Conservation (phyloP, 2,113 vertebrate species). For the Phalacrocorax brasilianus region DNA sequence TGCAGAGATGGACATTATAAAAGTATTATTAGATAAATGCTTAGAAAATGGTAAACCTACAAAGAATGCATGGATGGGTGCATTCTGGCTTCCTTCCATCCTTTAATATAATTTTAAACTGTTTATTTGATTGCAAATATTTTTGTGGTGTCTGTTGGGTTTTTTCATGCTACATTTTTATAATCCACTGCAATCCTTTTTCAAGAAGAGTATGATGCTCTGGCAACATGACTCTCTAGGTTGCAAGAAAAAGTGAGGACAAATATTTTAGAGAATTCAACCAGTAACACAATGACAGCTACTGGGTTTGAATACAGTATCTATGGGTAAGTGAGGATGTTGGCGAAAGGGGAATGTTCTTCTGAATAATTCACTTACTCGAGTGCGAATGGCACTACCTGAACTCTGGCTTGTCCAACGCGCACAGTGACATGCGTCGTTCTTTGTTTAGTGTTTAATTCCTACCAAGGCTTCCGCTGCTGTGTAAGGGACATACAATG, state of each 20-base stretch:
- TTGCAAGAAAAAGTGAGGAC: neutral
- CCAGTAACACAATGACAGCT: neutral
- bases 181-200: neutral
- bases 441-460: neutral
- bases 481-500: neutral
- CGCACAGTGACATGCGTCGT: neutral
- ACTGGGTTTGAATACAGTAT: neutral
- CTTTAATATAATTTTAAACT: neutral
- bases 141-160: neutral
- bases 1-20: neutral
- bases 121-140: neutral
- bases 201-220: neutral
- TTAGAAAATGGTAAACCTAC: neutral
- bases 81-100: neutral
- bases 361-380: neutral
- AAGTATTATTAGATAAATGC: neutral
- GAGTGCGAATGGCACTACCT: neutral
- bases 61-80: neutral
- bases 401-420: neutral
- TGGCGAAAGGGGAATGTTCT: neutral
- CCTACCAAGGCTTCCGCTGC: neutral
- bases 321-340: neutral
- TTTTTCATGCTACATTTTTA: neutral
- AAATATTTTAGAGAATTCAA: neutral
- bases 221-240: neutral